Evolutionary conservation across 2,888 invertebrate species (phyloP), one percentile per base, ranked within the genome.

Genomic region (Orgyia antiqua): DNA sequence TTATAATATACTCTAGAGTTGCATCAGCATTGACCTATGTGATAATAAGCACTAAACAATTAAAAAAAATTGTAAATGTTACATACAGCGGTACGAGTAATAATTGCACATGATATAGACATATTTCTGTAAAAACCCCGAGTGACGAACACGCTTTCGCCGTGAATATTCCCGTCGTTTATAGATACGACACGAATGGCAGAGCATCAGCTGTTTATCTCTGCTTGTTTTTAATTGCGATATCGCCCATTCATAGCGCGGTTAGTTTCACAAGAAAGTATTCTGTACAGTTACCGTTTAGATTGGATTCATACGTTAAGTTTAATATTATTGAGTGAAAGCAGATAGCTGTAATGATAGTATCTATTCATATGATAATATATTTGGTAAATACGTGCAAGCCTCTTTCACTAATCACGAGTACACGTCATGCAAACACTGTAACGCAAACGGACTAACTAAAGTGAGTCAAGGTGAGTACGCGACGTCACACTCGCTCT

Each of bases 401-500:
- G 51, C 51, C 40, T 58, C 46, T 55, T 59, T 61, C 57, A 56
- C 50, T 58, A 71, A 76, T 76, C 67, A 73, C 69, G 54, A 60
- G 68, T 58, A 67, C 64, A 65, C 63, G 59, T 59, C 58, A 51
- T 52, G 60, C 67, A 67, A 65, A 65, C 63, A 63, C 57, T 49
- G 63, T 69, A 69, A 62, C 74, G 69, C 70, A 72, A 76, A 71
- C 78, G 68, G 70, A 68, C 69, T 68, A 66, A 59, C 70, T 62
- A 64, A 83, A 78, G 71, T 82, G 75, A 83, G 83, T 82, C 83
- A 84, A 84, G 83, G 83, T 80, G 76, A 80, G 63, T 62, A 47
- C 50, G 48, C 65, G 59, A 67, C 77, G 76, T 77, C 72, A 72
- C 51, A 54, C 58, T 45, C 45, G 39, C 46, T 45, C 62, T 68